Percentiles rank a stretch among this genome's conserved stretches.
Evolutionary conservation across 2,113 vertebrate genomes (phyloP).

Genomic region (Donacobius atricapilla): DNA sequence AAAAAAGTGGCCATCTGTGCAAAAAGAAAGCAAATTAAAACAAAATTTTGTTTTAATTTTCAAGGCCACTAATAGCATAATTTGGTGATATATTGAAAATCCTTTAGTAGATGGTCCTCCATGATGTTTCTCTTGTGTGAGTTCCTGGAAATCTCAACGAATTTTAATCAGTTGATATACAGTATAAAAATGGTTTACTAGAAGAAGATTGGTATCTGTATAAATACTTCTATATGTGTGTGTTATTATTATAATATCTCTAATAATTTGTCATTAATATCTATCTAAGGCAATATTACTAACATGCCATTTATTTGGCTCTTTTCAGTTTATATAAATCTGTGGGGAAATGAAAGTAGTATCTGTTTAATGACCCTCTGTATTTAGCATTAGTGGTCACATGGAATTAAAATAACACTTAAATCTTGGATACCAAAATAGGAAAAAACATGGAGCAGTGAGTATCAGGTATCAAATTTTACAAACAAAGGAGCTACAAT

Average conservation of each 20-base stretch:
- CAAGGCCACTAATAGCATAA: background rate
- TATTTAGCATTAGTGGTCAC: background rate
- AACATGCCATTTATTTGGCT: background rate
- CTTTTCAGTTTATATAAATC: background rate
- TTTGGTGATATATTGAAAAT: background rate
- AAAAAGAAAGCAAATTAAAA: too few relatives aligned
- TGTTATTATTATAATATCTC: background rate
- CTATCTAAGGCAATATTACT: background rate
- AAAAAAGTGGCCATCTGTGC: background rate
- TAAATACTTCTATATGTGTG: rapidly evolving
- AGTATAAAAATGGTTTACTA: background rate
- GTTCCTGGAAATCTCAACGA: background rate
- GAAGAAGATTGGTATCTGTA: background rate
- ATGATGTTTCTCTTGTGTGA: background rate
- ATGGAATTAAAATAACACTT: background rate
- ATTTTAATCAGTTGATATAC: background rate
- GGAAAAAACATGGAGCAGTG: background rate
- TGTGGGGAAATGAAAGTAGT: background rate
- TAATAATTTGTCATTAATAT: background rate
- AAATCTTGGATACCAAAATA: background rate
- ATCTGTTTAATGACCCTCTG: background rate
- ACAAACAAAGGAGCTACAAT: background rate
- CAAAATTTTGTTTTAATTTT: background rate
- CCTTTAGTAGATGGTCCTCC: background rate
- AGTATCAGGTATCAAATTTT: background rate